Base-by-base conservation (phyloP, 2,797 vertebrate genomes). In the Lophotriccus pileatus region DNA sequence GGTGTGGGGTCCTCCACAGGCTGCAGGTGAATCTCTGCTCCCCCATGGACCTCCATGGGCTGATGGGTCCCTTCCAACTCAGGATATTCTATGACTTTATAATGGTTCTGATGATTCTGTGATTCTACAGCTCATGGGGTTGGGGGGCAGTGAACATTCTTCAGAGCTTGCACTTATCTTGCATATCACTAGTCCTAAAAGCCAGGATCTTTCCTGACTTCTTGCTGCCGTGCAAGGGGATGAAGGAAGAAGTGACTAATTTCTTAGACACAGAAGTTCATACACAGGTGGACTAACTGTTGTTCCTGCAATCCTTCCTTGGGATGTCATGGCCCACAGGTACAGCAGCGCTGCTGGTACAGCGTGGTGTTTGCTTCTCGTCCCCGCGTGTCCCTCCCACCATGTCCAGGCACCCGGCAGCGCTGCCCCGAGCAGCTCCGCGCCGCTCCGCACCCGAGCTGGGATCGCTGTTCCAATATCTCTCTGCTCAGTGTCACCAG, bases 351-450 rank as follows among this genome's bases (percentile, higher is more conserved):
- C 53, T 68, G 53, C 37, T 32, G 0, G 28, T 30, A 44, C 36
- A 58, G 34, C 47, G 9, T 2, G 7, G 18, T n/a, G 22, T 5
- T 58, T 4, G 9, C 18, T 24, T 3, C 4, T 28, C 1, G 1
- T 6, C 11, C 4, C n/a, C 7, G 2, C 2, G 9, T 6, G 52
- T 59, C 49, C 78, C 22, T 27, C 30, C 30, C 16, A 5, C 14
- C 7, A 18, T 46, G 36, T 14, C 13, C 14, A 5, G 63, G 21
- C 25, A 14, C 32, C 28, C n/a, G 22, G 7, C 19, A 37, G n/a
- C 56, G 21, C 1, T 6, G 25, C 12, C 2, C 3, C 7, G 23
- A 56, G 37, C 56, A n/a, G 37, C n/a, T 44, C 25, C 53, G 12
- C 44, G 28, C 8, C 2, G 49, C 14, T 17, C 23, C 14, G 46